Percentiles rank a stretch among this genome's conserved stretches.
Evolutionary conservation across 2,113 vertebrate genomes (phyloP).

Genomic region (Haplotaxodon microlepis): DNA sequence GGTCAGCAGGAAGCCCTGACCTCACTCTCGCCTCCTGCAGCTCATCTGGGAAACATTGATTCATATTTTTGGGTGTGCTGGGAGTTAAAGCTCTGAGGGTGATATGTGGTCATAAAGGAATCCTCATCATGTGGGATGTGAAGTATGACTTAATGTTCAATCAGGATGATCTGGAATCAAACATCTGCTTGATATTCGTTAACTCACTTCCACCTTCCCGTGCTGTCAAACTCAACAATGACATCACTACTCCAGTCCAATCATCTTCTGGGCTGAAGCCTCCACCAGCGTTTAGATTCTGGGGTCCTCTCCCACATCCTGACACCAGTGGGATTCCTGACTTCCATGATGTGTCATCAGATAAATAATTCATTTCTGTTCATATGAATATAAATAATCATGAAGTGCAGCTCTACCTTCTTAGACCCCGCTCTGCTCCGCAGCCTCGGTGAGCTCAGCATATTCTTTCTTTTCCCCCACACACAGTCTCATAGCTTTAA

Average conservation of each 20-base stretch:
- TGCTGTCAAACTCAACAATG: background rate
- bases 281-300: background rate
- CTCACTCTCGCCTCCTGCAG: background rate
- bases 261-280: background rate
- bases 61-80: background rate
- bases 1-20: background rate
- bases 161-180: background rate
- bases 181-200: background rate
- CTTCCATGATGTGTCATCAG: fast-evolving
- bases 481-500: fast-evolving
- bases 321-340: background rate
- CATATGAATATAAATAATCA: background rate
- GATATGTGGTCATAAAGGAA: background rate
- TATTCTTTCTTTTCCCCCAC: background rate
- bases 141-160: background rate
- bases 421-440: background rate
- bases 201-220: fast-evolving
- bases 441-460: background rate
- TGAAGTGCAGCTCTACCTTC: background rate
- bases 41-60: background rate
- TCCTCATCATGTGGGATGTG: background rate
- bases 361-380: background rate
- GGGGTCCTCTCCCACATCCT: background rate
- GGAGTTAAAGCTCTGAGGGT: fast-evolving
- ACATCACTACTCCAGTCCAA: background rate